Base-by-base conservation (phyloP, 2,113 vertebrate species). In the Ageneiosus marmoratus region DNA sequence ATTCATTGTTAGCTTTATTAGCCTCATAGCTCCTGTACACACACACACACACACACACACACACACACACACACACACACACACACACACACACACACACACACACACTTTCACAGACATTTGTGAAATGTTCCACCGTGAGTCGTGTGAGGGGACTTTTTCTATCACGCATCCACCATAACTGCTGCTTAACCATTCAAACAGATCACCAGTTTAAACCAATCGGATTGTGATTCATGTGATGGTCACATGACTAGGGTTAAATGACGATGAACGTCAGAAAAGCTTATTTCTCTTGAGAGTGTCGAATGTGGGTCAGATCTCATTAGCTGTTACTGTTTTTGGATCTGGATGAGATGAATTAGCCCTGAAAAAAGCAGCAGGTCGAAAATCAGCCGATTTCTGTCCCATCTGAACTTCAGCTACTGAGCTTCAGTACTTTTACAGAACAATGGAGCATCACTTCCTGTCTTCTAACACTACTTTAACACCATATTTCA, bases 271-370 rank as follows among this genome's bases (percentile, higher is more conserved):
- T 37, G 20, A 37, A 76, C 4, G 2, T 9, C 50, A 76, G 51
- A 34, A 69, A 58, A 44, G 24, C 63, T 41, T 44, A 50, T 46
- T 78, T 63, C 79, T 79, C 75, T 20, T 65, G 76, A 67, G 84
- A 50, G 32, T 6, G 46, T 6, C 22, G n/a, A 55, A 86, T 86
- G 46, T 84, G 79, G 85, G 82, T 79, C 82, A 63, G 69, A 81
- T 65, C 73, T 72, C 65, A 84, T 73, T 62, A 73, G 63, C 81
- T 65, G 18, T 46, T 53, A 69, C 80, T 77, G 75, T 76, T 77
- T 79, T 53, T 83, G 75, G 77, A 48, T 46, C 53, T 69, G 77
- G 41, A 63, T 29, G 50, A 76, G 50, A 55, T 76, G 18, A 55
- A 72, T n/a, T 34, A 34, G 48, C 46, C 16, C n/a, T 18, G 27